phyloP scores from a whole-genome alignment of 2,888 invertebrate genomes.

The Drosophila longiperda region DNA sequence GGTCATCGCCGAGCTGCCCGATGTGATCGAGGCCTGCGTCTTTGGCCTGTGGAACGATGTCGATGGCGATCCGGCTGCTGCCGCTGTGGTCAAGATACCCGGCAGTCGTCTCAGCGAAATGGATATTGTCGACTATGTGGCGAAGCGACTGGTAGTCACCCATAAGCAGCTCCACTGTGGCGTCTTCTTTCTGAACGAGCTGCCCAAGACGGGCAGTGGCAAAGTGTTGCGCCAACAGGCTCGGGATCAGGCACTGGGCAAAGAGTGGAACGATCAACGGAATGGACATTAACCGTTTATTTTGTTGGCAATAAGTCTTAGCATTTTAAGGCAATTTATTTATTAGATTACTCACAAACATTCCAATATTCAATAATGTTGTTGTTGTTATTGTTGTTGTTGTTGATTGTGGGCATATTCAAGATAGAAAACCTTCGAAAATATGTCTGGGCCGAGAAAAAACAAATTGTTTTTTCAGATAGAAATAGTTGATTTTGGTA shows the following conservation, averaged over 20 bases:
- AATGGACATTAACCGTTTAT: conserved; percentile 54
- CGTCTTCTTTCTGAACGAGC: conserved; percentile 78
- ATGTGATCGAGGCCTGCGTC: conserved; percentile 80
- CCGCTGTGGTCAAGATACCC: conserved; percentile 73
- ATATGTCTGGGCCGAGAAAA: not conserved
- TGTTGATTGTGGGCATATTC: not conserved
- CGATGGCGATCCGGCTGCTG: conserved; percentile 82
- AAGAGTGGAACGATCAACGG: conserved; percentile 72
- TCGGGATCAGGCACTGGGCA: conserved; percentile 78
- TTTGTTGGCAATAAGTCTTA: conserved; percentile 21
- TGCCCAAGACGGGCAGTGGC: conserved; percentile 82
- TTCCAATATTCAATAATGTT: conserved; percentile 41
- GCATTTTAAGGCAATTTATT: conserved; percentile 24
- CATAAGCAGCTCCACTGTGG: conserved; percentile 83
- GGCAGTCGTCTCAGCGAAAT: conserved; percentile 75
- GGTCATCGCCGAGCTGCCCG: conserved; percentile 78
- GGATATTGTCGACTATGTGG: conserved; percentile 80
- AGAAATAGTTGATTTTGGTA: conserved; percentile 40
- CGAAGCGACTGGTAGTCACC: conserved; percentile 72
- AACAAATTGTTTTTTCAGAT: conserved; percentile 22
- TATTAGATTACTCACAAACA: conserved; percentile 52
- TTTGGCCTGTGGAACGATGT: conserved; percentile 82
- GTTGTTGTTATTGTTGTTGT: conserved; percentile 11
- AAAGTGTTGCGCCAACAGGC: conserved; percentile 78
- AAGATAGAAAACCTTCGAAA: conserved; percentile 20